Evolutionary conservation across 2,113 vertebrate genomes (phyloP).

Genomic region (Bufo gargarizans): DNA sequence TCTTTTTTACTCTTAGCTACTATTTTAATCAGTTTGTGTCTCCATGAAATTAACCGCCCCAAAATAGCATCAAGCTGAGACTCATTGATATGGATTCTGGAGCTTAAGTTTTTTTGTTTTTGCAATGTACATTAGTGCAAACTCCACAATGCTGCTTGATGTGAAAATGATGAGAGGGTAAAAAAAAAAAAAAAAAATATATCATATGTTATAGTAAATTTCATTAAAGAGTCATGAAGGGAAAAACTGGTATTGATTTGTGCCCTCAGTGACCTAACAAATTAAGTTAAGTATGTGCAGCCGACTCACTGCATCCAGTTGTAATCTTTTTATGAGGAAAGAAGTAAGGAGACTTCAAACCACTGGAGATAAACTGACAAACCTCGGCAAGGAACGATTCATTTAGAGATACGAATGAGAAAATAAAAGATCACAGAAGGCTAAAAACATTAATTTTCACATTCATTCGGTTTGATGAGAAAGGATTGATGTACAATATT

Average conservation of each 20-base stretch:
- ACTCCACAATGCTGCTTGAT: not conserved
- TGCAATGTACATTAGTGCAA: conserved; percentile 5
- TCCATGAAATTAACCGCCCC: not conserved
- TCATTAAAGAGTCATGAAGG: conserved; percentile 43
- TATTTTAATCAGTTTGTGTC: not conserved
- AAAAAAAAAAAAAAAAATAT: not conserved
- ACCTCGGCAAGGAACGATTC: conserved; percentile 7
- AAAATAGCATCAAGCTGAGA: conserved; percentile 20
- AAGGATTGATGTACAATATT: conserved; percentile 37
- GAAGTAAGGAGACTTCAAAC: conserved; percentile 21
- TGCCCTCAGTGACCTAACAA: conserved; percentile 43
- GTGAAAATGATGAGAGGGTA: conserved; percentile 2
- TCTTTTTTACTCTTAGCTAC: conserved; percentile 12
- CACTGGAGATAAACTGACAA: conserved; percentile 37
- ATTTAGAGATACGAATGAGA: conserved; percentile 16
- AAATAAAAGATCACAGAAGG: conserved; percentile 49
- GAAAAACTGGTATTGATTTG: conserved; percentile 43
- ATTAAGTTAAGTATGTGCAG: conserved; percentile 52
- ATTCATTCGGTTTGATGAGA: conserved; percentile 5
- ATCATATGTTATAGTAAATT: conserved; percentile 31
- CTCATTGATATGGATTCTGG: not conserved
- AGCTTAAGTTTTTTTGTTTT: not conserved
- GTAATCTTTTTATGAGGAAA: conserved; percentile 48
- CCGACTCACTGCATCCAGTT: conserved; percentile 35
- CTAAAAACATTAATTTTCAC: conserved; percentile 50